Evolutionary conservation across 2,113 vertebrate species (phyloP), one percentile per base, ranked within the genome.

Genomic region (Esox niger): DNA sequence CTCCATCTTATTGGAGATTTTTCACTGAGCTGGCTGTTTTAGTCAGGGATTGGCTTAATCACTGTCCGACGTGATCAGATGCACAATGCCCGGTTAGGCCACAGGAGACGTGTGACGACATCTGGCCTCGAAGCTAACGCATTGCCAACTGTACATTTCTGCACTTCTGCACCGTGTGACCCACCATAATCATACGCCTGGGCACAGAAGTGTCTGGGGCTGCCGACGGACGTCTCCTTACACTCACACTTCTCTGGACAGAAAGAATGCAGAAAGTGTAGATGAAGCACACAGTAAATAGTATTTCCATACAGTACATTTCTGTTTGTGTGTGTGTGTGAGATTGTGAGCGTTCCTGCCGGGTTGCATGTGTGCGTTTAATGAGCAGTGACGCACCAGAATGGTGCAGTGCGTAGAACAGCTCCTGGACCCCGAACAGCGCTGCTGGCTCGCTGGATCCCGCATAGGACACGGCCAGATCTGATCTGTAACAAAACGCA

Each of bases 391-490:
- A 71, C 88, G 86, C 87, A 98, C 96, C 97, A 13, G 96, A 95
- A 84, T 96, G 94, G 74, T 95, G 93, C 77, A 98, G 92, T 6
- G 96, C 97, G 2, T 96, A 99, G 87, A 98, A 99, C 66, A 96
- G 95, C 86, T 96, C 96, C 70, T 96, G 95, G 1, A 88, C 91
- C 78, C 92, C 92, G 91, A 95, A 97, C 71, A 90, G 84, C 87
- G 91, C 23, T 32, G 91, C 21, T 32, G 79, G 73, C 72, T 93
- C 89, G 0, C 88, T 95, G 79, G 90, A 2, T 72, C 74, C 77
- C 77, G 81, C 73, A 72, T 70, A 72, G 66, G 68, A 75, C 74
- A 80, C 75, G 76, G 81, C 83, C 70, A 64, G 73, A 49, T 81
- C 78, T 35, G 80, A 86, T 79, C 88, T 88, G 84, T 73, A 79